Base-by-base conservation (phyloP, 1,140 invertebrate species). In the Lordiphosa stackelbergi region DNA sequence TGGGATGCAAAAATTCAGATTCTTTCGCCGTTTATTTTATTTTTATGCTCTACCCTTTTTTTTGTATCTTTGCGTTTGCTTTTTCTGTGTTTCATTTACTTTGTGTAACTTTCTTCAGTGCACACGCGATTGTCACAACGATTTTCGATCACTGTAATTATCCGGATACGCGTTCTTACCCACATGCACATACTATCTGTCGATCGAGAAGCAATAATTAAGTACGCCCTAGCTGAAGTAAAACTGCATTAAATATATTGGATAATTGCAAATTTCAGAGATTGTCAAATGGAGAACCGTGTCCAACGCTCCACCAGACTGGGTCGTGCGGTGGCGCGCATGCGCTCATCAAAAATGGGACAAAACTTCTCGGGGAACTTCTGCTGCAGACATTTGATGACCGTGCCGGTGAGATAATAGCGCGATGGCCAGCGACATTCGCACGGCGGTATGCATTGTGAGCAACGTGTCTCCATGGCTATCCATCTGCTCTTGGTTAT, bases 1-100 rank as follows among this genome's bases (percentile, higher is more conserved):
- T 79, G 75, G 75, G 75, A 79, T 79, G 75, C 75, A 81, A 81
- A 78, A 31, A 79, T 65, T 81, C 53, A 63, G 74, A 79, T 73
- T 69, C 61, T 66, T 64, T 46, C 42, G 54, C 35, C 46, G 53
- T 65, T 73, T 75, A 41, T 58, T 65, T 78, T 73, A 69, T 78
- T 77, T 79, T 79, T 73, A 49, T 74, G 53, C 71, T 71, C 56
- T 79, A 79, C 70, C 60, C 73, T 78, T 49, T 38, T 34, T 47
- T 13, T 11, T 28, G 36, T 51, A 45, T 13, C 22, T 28, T 35
- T 46, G 13, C 4, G 11, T 16, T 42, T 42, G 40, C 54, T 53
- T 66, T 22, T 48, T 45, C 5, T 46, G 42, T 42, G 42, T 49
- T 42, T 61, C 22, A 36, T 7, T 36, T 34, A 13, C 12, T 6